These are phyloP conservation scores for Schrankia costaestrigalis DNA, from an alignment of 2,888 invertebrate species.

Conservation along the genomic window DNA sequence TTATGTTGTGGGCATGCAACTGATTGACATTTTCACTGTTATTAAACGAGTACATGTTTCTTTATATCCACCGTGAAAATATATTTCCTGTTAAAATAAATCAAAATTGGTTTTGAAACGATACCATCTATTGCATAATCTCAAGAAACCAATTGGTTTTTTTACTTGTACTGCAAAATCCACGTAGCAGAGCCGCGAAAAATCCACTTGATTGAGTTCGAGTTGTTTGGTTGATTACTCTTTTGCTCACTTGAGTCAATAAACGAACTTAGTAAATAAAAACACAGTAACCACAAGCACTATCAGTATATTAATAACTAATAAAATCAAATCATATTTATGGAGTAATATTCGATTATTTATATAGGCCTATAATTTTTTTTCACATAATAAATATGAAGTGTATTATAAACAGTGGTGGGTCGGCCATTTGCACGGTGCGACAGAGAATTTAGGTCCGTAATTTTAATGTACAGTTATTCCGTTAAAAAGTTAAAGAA, in stretches of 20 bases:
- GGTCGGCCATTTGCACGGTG: conserved; percentile 86
- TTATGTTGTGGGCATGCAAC: conserved; percentile 57
- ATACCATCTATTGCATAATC: conserved; percentile 21
- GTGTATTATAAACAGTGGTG: conserved; percentile 83
- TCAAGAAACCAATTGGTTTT: too few species aligned
- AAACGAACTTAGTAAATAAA: conserved; percentile 41
- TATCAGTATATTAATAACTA: not conserved
- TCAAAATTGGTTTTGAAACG: too few species aligned
- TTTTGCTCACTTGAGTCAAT: too few species aligned
- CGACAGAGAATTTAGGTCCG: conserved; percentile 83
- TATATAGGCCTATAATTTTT: conserved; percentile 40
- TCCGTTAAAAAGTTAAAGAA: conserved; percentile 71
- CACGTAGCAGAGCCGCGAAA: conserved; percentile 56
- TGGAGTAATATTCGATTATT: conserved; percentile 23
- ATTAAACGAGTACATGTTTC: conserved; percentile 56
- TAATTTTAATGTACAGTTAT: conserved; percentile 68
- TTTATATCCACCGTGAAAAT: conserved; percentile 1
- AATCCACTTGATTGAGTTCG: conserved; percentile 29
- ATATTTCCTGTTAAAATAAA: too few species aligned
- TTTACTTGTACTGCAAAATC: too few species aligned
- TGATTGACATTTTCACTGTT: conserved; percentile 50
- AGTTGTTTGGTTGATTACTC: too few species aligned
- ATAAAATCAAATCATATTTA: conserved; percentile 59
- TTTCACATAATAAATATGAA: conserved; percentile 50
- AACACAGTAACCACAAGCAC: conserved; percentile 1